Evolutionary conservation across 2,888 invertebrate genomes (phyloP).

Genomic region (Helobdella robusta): DNA sequence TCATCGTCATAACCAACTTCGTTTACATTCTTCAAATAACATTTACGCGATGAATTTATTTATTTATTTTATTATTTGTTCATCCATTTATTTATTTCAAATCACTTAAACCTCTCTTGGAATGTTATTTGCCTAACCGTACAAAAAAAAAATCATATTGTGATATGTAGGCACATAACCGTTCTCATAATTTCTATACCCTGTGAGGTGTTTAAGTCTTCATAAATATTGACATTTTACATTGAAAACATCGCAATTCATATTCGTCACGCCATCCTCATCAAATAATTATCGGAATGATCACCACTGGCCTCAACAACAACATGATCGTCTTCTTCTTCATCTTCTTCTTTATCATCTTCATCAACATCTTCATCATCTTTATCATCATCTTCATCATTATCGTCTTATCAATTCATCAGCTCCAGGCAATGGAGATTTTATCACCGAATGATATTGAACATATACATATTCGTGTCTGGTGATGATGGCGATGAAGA

Average conservation of each 20-base stretch:
- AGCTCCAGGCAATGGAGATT: too few species aligned
- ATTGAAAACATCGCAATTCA: neutral
- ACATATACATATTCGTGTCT: too few species aligned
- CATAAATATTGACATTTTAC: neutral
- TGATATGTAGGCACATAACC: too few species aligned
- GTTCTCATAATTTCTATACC: too few species aligned
- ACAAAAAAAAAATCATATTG: too few species aligned
- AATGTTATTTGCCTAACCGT: too few species aligned
- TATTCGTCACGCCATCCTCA: neutral
- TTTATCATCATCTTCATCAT: neutral
- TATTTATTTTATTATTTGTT: too few species aligned
- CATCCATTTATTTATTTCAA: too few species aligned
- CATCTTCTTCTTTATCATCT: slow-evolving; percentile 13
- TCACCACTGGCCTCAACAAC: slow-evolving; percentile 4
- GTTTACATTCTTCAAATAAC: neutral
- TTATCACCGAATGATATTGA: neutral
- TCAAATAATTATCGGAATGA: neutral
- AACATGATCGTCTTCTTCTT: neutral
- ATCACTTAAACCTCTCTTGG: too few species aligned
- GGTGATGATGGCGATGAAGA: neutral
- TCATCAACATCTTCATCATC: slow-evolving; percentile 5
- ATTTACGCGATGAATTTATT: neutral
- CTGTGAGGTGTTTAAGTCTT: neutral
- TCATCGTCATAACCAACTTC: slow-evolving; percentile 6
- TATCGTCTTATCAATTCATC: too few species aligned